Base-by-base conservation (phyloP, 2,888 invertebrate species). In the Epistrophe grossulariae region DNA sequence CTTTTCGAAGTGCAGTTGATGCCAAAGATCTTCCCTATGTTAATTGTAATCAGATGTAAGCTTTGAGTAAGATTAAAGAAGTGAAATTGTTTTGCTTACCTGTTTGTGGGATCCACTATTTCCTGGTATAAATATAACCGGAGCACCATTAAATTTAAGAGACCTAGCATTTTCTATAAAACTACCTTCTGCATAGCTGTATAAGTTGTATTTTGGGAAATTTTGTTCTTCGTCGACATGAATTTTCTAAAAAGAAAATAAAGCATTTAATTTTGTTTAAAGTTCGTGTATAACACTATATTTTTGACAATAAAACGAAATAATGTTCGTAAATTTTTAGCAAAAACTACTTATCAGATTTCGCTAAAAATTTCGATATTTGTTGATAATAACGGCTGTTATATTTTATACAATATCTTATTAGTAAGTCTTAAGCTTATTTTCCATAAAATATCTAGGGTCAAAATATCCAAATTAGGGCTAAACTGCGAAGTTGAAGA, bases 21-120 rank as follows among this genome's bases (percentile, higher is more conserved):
- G 97, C 99, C 80, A 99, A 91, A 0, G 99, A 99, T 24, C 99
- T 95, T 59, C 96, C 92, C 91, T 90, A 28, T 24, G 68, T 28
- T 17, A 35, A 28, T n/a, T 8, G 8, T 15, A 28, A 50, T 31
- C 17, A 57, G 13, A 62, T 24, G 28, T 19, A 31, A 43, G 31
- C 24, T 9, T 52, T 35, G 19, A 48, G 10, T 6, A 38, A 43
- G 2, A 11, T 59, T 60, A 15, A n/a, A 13, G 4, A 10, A 40
- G 4, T 4, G 11, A 17, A 11, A 15, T 15, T 9, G 4, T 48
- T 10, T 15, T 19, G 38, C 57, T 73, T 79, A 91, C 97, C 95
- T 98, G 98, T 93, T 97, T 97, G 91, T 97, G 96, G 55, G 98
- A 99, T 0, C 99, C 99, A 59, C 96, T 96, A 93, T 98, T 99